Base-by-base conservation (phyloP, 2,888 invertebrate genomes). In the Carcina quercana region DNA sequence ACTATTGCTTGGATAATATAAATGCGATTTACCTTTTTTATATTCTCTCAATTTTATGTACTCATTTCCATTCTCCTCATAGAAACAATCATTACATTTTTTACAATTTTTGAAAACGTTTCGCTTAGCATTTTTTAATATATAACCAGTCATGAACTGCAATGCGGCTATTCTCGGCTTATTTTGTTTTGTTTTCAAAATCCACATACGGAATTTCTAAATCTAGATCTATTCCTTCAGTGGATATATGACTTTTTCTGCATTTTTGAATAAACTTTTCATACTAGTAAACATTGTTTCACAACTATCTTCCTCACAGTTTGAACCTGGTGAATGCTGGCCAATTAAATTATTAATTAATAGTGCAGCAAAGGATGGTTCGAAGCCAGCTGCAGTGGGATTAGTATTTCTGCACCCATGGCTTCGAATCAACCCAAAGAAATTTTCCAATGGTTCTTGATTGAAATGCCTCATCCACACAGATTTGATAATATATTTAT, bases 291-390 rank as follows among this genome's bases (percentile, higher is more conserved):
- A 30, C 5, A 30, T 11, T 13, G 11, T 13, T 25, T 24, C 15
- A 12, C 37, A 34, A 6, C 5, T 8, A 29, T 37, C 31, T 13
- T 34, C 26, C n/a, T 37, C 37, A 25, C 39, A 40, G 14, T 36
- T 36, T 13, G 36, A 15, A 7, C 30, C 34, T 5, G 13, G 15
- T 6, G 36, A 34, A 15, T 40, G 32, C 3, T 1, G 3, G 11
- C 24, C 12, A 14, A n/a, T 26, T 28, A 35, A 31, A 37, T 35
- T 37, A 22, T 15, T 40, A 20, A 40, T 32, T 19, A 40, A 21
- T 22, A 40, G 17, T 7, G 34, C 12, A 10, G 34, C 31, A 34
- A 34, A 40, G 2, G 40, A 17, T 12, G 27, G 5, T 35, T 37
- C 34, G 21, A 40, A 40, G 17, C 26, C 31, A 13, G 24, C 17